Conservation (phyloP, 2,113 vertebrate genomes). For the Microtus pennsylvanicus region DNA sequence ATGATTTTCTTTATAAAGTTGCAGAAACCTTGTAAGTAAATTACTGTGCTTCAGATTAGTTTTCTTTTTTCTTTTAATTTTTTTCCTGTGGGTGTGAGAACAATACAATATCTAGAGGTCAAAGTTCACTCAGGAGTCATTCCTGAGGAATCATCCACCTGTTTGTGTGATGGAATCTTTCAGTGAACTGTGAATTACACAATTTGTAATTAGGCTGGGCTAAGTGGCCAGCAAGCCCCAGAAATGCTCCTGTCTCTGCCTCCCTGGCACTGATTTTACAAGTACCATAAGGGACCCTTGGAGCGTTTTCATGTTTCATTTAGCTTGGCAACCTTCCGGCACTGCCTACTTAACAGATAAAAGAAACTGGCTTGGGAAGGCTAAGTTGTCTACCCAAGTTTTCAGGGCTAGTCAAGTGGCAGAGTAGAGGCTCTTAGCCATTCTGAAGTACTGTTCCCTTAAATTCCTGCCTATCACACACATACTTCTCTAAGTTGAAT, state of each 20-base stretch:
- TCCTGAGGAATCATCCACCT: neutral
- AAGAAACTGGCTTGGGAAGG: neutral
- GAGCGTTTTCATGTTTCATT: conserved; percentile 21
- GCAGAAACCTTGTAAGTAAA: neutral
- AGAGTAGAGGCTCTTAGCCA: neutral
- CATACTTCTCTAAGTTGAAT: neutral
- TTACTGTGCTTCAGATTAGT: neutral
- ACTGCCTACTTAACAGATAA: neutral
- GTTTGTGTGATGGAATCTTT: neutral
- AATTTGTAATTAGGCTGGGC: neutral
- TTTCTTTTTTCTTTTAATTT: neutral
- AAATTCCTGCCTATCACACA: neutral
- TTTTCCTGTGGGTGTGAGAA: neutral
- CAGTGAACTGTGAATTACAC: neutral
- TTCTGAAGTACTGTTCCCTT: neutral
- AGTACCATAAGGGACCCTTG: neutral
- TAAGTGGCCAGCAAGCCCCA: neutral
- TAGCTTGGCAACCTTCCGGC: neutral
- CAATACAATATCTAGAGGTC: neutral
- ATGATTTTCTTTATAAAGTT: neutral
- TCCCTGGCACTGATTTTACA: neutral
- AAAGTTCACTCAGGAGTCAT: neutral
- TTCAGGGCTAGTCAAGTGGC: neutral
- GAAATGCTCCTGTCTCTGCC: neutral
- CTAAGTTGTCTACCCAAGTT: neutral